Percentiles rank a stretch among this genome's conserved stretches.
Evolutionary conservation across 2,797 vertebrate genomes (phyloP).

Genomic region (Yasuhikotakia modesta): DNA sequence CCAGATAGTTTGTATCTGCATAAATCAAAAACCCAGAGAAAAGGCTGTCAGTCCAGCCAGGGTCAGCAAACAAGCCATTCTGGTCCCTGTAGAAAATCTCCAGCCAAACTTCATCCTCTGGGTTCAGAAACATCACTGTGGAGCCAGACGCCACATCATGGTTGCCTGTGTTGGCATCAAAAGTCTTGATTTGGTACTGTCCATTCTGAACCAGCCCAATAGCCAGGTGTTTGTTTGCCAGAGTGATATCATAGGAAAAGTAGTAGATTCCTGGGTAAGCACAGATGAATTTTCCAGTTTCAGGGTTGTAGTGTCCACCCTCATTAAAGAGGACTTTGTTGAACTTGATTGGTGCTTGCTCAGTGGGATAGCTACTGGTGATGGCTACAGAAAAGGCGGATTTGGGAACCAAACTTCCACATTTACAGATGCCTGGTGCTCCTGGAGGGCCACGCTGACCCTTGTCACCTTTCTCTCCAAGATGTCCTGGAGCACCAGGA

Average conservation of each 20-base stretch:
- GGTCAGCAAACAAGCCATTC: constrained; percentile 94
- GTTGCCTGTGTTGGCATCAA: constrained; percentile 96
- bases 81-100: constrained; percentile 96
- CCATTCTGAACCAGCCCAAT: constrained; percentile 94
- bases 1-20: constrained; percentile 91
- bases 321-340: constrained; percentile 96
- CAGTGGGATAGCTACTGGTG: constrained; percentile 94
- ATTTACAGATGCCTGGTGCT: constrained; percentile 84
- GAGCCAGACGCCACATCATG: constrained; percentile 95
- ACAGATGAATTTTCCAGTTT: constrained; percentile 93
- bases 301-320: constrained; percentile 90
- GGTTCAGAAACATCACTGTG: constrained; percentile 89
- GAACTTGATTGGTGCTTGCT: constrained; percentile 90
- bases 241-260: constrained; percentile 95
- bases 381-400: constrained; percentile 96
- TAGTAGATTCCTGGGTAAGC: constrained; percentile 94
- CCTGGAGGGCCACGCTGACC: constrained; percentile 84
- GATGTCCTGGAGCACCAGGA: constrained; percentile 76
- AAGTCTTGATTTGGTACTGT: constrained; percentile 92
- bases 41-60: constrained; percentile 92
- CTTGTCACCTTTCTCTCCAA: constrained; percentile 86
- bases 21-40: constrained; percentile 98
- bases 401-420: constrained; percentile 89
- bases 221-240: constrained; percentile 95
- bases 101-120: constrained; percentile 97